Percentiles rank a stretch among this genome's conserved stretches.
These are phyloP conservation scores for Rhinopomastus cyanomelas DNA, from an alignment of 2,113 vertebrate genomes.

Conservation along the genomic window DNA sequence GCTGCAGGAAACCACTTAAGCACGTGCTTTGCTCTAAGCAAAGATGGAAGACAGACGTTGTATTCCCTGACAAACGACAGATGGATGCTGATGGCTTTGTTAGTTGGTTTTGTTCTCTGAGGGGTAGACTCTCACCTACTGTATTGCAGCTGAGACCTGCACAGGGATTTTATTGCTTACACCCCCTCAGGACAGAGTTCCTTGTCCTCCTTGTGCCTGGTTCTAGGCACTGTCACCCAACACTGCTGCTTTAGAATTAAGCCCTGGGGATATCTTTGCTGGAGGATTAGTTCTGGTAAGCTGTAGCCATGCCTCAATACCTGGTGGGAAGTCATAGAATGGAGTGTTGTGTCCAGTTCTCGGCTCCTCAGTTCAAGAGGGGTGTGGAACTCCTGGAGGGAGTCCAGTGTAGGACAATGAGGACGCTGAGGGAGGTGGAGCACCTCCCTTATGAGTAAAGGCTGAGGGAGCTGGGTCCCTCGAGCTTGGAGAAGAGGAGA, in stretches of 20 bases:
- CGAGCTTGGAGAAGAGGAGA: too few species aligned
- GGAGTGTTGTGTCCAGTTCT: too few species aligned
- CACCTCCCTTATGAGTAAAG: too few species aligned
- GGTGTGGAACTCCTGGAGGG: too few species aligned
- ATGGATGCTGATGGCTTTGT: not conserved
- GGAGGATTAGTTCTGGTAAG: not conserved
- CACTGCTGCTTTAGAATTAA: not conserved
- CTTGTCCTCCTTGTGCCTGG: accelerated
- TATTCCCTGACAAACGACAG: not conserved
- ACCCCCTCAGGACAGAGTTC: not conserved
- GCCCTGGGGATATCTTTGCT: not conserved
- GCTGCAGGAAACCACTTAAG: slow-evolving; percentile 20
- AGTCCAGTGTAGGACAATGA: too few species aligned
- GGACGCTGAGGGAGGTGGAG: too few species aligned
- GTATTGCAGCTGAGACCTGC: accelerated
- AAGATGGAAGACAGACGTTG: not conserved
- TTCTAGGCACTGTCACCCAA: not conserved
- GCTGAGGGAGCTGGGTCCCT: too few species aligned
- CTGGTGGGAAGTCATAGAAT: not conserved
- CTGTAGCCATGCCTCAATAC: not conserved
- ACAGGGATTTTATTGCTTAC: not conserved
- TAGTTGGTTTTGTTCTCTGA: not conserved
- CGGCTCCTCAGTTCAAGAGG: too few species aligned
- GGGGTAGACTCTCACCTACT: not conserved
- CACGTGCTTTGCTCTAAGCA: not conserved